phyloP scores from a whole-genome alignment of 2,888 invertebrate species.

The Eristalis intricaria region DNA sequence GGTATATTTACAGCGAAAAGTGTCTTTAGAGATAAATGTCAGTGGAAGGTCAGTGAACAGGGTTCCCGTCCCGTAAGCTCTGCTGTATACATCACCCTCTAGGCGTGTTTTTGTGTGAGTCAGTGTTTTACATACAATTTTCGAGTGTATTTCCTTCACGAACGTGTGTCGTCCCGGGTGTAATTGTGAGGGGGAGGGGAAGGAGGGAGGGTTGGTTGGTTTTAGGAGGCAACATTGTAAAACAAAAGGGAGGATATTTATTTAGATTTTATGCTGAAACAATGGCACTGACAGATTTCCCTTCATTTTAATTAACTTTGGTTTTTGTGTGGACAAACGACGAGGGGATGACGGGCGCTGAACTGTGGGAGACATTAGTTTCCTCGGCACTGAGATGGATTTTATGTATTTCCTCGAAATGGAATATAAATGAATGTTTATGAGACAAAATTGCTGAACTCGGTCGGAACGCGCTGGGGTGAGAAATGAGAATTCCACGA shows the following conservation, averaged over 20 bases:
- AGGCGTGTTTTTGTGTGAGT: neutral
- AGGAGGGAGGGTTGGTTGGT: too few species aligned
- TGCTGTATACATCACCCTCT: neutral
- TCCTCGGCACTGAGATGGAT: neutral
- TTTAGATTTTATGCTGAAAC: slow-evolving; percentile 65
- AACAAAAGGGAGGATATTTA: slow-evolving; percentile 63
- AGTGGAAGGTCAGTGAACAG: slow-evolving; percentile 63
- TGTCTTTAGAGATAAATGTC: slow-evolving; percentile 64
- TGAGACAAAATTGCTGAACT: neutral
- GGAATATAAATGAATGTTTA: slow-evolving; percentile 39
- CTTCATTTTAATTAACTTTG: slow-evolving; percentile 68
- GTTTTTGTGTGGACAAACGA: slow-evolving; percentile 19
- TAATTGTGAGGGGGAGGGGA: slow-evolving; percentile 29
- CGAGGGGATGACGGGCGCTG: neutral
- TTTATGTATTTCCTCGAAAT: slow-evolving; percentile 25
- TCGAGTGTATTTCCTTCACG: slow-evolving; percentile 21
- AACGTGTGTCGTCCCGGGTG: neutral
- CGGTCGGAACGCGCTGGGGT: neutral
- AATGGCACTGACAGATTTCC: slow-evolving; percentile 70
- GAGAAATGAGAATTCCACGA: neutral
- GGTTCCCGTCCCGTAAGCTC: neutral
- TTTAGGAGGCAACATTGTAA: slow-evolving; percentile 25
- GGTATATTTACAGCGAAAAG: slow-evolving; percentile 57
- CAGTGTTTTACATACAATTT: slow-evolving; percentile 11
- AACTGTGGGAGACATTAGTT: slow-evolving; percentile 8